phyloP scores from a whole-genome alignment of 2,113 vertebrate species.

The Prunella himalayana region DNA sequence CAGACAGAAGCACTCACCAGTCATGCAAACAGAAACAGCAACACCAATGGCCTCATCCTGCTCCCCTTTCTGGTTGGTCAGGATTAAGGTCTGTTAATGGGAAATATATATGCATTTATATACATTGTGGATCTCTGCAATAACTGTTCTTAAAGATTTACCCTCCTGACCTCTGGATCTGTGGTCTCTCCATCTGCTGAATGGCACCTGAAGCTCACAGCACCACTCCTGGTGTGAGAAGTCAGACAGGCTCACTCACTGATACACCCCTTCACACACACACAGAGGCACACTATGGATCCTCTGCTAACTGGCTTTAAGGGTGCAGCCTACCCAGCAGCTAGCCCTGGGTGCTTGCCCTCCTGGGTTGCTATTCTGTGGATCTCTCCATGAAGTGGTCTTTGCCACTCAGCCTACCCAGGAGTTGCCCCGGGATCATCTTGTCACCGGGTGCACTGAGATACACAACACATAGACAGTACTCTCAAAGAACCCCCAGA shows the following conservation, averaged over 20 bases:
- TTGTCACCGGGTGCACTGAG: rapidly evolving
- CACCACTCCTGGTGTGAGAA: not conserved
- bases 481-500: not conserved
- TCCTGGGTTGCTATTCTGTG: not conserved
- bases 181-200: not conserved
- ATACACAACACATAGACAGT: not conserved
- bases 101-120: not conserved
- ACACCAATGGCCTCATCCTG: not conserved
- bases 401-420: not conserved
- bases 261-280: not conserved
- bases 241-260: not conserved
- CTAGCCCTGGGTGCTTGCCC: not conserved
- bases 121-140: not conserved
- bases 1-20: not conserved
- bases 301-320: not conserved
- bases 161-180: not conserved
- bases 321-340: not conserved
- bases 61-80: not conserved
- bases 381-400: not conserved
- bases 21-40: constrained; percentile 20
- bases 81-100: not conserved
- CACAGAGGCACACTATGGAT: not conserved
- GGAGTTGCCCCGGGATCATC: not conserved
- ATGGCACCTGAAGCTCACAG: not conserved
- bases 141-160: not conserved